Evolutionary conservation across 2,113 vertebrate genomes (phyloP).

Genomic region (Pluvialis apricaria): DNA sequence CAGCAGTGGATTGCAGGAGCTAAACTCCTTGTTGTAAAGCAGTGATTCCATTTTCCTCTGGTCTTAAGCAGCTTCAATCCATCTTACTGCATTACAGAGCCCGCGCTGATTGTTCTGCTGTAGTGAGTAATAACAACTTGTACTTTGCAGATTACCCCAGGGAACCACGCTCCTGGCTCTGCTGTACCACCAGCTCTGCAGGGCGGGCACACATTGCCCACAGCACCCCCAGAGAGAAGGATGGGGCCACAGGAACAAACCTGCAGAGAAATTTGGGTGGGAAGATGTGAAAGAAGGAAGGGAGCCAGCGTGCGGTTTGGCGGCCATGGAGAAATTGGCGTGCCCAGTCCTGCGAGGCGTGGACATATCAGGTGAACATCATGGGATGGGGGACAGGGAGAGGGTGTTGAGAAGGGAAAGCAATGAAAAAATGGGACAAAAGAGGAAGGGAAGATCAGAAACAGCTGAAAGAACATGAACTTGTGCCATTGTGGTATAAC

Average conservation of each 20-base stretch:
- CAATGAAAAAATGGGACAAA: not conserved
- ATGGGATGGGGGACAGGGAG: not conserved
- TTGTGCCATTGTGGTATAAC: not conserved
- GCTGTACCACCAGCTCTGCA: rapidly evolving
- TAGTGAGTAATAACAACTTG: slow-evolving; percentile 54
- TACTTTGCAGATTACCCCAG: slow-evolving; percentile 59
- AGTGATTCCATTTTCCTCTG: not conserved
- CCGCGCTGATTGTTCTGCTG: slow-evolving; percentile 23
- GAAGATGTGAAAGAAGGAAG: rapidly evolving
- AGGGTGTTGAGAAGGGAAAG: not conserved
- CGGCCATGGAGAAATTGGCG: rapidly evolving
- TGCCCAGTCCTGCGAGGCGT: no score
- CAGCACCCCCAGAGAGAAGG: not conserved
- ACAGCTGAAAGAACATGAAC: rapidly evolving
- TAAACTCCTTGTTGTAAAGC: slow-evolving; percentile 4
- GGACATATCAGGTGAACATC: not conserved
- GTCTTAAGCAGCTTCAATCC: slow-evolving; percentile 53
- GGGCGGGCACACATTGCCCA: not conserved
- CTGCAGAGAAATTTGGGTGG: rapidly evolving
- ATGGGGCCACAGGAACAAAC: rapidly evolving
- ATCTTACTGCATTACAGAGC: slow-evolving; percentile 37
- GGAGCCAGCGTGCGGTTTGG: rapidly evolving
- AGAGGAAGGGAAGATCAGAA: not conserved
- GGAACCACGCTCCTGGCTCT: not conserved
- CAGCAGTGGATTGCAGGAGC: not conserved